Evolutionary conservation across 2,888 invertebrate genomes (phyloP), one percentile per base, ranked within the genome.

Genomic region (Hedychridium roseum): DNA sequence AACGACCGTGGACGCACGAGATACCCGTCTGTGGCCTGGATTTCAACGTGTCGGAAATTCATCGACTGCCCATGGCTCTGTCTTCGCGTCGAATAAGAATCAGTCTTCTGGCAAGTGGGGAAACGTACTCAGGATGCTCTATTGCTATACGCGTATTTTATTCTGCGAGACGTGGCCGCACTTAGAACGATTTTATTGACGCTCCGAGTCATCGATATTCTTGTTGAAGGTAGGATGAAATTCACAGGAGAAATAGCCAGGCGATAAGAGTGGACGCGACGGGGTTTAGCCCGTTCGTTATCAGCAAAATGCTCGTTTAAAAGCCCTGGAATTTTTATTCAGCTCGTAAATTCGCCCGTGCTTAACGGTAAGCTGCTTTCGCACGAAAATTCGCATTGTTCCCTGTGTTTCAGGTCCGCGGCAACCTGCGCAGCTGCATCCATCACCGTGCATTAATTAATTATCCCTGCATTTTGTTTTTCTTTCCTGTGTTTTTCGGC

Each of bases 371-470:
- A 17, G 9, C 1, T 23, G n/a, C 7, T 37, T 26, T n/a, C n/a
- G n/a, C n/a, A n/a, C 15, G 17, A 30, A 36, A 20, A 16, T 46
- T 0, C 12, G 15, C 16, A n/a, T n/a, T n/a, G n/a, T n/a, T n/a
- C n/a, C n/a, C n/a, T n/a, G n/a, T n/a, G n/a, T n/a, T n/a, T n/a
- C n/a, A n/a, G n/a, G n/a, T n/a, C n/a, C n/a, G n/a, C n/a, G n/a
- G n/a, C n/a, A n/a, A n/a, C n/a, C n/a, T n/a, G n/a, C n/a, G n/a
- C n/a, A 11, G 43, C 36, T 50, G 46, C 46, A 52, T 63, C 55
- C 38, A 55, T 50, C 51, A 54, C 21, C 15, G 23, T 16, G 47
- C 35, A 46, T 54, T 52, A 58, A 57, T 31, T 44, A n/a, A n/a
- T n/a, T n/a, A n/a, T n/a, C 43, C 15, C 38, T 23, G 37, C 34